These are phyloP conservation scores for Leguminivora glycinivorella DNA, from an alignment of 1,140 invertebrate species.

Conservation along the genomic window DNA sequence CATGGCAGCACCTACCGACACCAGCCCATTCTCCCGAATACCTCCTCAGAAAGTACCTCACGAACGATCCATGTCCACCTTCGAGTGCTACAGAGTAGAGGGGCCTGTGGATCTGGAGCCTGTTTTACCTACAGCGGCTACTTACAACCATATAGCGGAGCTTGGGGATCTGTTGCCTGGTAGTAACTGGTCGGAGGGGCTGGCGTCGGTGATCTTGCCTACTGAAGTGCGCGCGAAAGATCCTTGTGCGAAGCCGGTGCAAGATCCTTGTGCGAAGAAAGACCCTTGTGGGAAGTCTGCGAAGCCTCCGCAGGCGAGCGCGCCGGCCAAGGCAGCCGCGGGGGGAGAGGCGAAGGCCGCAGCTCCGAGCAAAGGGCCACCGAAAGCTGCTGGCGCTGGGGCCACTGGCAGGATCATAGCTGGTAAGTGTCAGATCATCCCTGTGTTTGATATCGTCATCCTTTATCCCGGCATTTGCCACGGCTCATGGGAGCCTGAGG, in stretches of 20 bases:
- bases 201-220: neutral
- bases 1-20: neutral
- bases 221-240: neutral
- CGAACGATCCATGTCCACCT: neutral
- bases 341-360: neutral
- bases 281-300: no score
- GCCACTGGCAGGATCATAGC: conserved; percentile 52
- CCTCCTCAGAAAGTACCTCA: neutral
- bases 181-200: neutral
- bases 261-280: neutral
- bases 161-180: neutral
- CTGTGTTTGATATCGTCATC: no score
- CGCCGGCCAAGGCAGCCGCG: neutral
- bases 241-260: neutral
- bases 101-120: neutral
- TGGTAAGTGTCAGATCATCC: conserved; percentile 40
- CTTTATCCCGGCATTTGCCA: no score
- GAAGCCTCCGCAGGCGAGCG: neutral
- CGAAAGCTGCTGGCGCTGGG: conserved; percentile 37
- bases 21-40: neutral
- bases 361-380: conserved; percentile 26
- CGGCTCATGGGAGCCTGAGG: no score
- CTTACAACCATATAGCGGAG: neutral
- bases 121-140: neutral
- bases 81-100: neutral